Conservation (phyloP, 1,140 invertebrate genomes). For the Pseudachorutes palmiensis region DNA sequence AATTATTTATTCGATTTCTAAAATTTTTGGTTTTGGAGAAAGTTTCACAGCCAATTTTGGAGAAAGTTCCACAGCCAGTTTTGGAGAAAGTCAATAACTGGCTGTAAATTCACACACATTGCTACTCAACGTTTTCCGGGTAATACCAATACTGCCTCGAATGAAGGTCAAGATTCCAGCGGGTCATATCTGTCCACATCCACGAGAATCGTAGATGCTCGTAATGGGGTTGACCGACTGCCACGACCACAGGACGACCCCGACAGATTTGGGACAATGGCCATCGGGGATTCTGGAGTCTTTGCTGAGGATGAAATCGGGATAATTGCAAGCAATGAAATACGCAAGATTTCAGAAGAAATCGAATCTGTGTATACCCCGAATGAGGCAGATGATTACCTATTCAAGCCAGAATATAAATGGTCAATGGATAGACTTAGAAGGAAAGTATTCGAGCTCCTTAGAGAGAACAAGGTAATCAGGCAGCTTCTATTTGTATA, state of each 20-base stretch:
- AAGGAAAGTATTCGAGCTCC: constrained; percentile 16
- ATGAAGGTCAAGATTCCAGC: too few species aligned
- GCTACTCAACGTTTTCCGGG: too few species aligned
- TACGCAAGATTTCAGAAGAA: neutral
- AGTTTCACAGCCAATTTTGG: too few species aligned
- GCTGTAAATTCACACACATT: too few species aligned
- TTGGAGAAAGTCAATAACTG: too few species aligned
- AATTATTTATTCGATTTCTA: too few species aligned
- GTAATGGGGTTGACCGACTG: neutral
- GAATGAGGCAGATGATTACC: constrained; percentile 25
- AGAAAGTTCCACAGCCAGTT: too few species aligned
- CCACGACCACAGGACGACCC: neutral
- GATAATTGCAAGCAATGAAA: neutral
- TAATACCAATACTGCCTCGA: too few species aligned
- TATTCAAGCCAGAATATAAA: constrained; percentile 18
- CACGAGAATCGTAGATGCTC: too few species aligned
- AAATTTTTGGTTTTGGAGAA: too few species aligned
- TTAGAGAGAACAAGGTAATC: constrained; percentile 17
- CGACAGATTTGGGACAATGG: constrained; percentile 18
- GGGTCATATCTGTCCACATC: too few species aligned
- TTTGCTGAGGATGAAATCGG: neutral
- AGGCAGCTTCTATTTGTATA: neutral
- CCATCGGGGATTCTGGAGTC: neutral
- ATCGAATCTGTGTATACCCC: constrained; percentile 10
- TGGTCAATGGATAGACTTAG: constrained; percentile 18